Evolutionary conservation across 2,797 vertebrate species (phyloP), one percentile per base, ranked within the genome.

Genomic region (Malurus leucopterus): DNA sequence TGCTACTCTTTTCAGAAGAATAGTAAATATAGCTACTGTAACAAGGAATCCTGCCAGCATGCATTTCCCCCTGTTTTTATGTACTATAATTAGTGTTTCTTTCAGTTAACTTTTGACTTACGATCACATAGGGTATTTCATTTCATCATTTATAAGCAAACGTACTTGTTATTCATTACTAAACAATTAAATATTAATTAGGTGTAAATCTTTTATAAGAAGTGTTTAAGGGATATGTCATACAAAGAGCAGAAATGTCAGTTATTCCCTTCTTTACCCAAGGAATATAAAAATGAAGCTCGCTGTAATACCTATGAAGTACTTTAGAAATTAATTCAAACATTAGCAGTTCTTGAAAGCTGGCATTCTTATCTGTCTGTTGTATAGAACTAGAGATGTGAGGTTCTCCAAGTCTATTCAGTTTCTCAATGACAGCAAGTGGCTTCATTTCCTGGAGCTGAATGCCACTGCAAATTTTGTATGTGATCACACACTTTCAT

Each of bases 111-210:
- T 92, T 61, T 78, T 68, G 32, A 76, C 26, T 94, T 91, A 57
- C 20, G 27, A 74, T 61, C 47, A 46, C 38, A 74, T 6, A 67
- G 8, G 40, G 23, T 44, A 53, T 67, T 86, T 40, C 29, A 85
- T 75, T 78, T 83, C 55, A 15, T 79, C 8, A 71, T 61, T 87
- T 79, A 77, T 79, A 93, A 83, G 74, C 30, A 92, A 21, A 78
- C 92, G 8, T 38, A 19, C 12, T 30, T 93, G 34, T 34, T 74
- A 63, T 83, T 95, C 29, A 69, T 81, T 75, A 62, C 55, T 58
- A 78, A 82, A 76, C 59, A 77, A 75, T 85, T 63, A 89, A 68
- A 91, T 68, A 69, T 74, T 47, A 88, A 91, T 70, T 59, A 89
- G 21, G 44, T 70, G 24, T 51, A 95, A 86, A 80, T 88, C 75